Percentiles rank a stretch among this genome's conserved stretches.
Conservation (phyloP, 2,113 vertebrate genomes). For the Sakesphorus luctuosus region DNA sequence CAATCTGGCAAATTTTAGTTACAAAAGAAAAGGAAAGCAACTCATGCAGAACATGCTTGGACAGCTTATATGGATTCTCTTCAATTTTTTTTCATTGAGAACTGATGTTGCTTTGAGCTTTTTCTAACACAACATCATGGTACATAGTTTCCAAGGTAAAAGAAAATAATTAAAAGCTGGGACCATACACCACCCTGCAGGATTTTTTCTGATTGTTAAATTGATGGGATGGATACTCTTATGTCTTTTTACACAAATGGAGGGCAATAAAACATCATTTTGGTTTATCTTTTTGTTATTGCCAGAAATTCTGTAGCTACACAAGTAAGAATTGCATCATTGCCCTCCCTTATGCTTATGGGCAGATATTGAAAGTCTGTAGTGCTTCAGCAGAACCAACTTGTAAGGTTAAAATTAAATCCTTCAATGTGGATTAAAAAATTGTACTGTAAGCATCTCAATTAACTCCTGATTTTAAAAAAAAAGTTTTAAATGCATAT, state of each 20-base stretch:
- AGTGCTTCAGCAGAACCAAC: neutral
- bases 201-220: neutral
- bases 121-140: neutral
- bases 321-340: neutral
- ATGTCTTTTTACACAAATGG: neutral
- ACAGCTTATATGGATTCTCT: neutral
- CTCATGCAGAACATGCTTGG: neutral
- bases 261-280: neutral
- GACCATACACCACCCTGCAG: neutral
- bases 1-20: neutral
- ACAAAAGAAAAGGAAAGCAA: neutral
- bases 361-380: neutral
- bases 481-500: neutral
- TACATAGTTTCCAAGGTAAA: neutral
- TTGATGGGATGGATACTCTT: neutral
- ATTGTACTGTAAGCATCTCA: neutral
- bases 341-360: neutral
- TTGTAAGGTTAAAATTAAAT: neutral
- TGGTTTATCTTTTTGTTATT: neutral
- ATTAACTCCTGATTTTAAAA: neutral
- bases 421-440: neutral
- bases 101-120: neutral
- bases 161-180: neutral
- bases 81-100: neutral
- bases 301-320: neutral